Evolutionary conservation across 2,888 invertebrate genomes (phyloP).

Genomic region (Smittia aterrima): DNA sequence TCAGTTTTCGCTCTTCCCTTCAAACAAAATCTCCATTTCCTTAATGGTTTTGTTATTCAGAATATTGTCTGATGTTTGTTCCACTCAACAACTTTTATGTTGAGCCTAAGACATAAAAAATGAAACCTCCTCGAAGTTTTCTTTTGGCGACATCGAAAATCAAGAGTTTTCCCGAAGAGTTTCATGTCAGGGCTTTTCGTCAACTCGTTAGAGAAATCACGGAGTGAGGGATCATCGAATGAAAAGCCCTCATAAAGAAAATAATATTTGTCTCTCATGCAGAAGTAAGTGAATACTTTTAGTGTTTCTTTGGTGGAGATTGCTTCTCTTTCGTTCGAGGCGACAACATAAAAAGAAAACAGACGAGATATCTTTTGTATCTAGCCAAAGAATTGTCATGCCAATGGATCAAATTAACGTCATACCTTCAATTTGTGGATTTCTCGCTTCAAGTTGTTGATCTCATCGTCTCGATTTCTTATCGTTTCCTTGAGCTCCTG

Average conservation of each 20-base stretch:
- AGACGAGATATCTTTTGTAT: not conserved
- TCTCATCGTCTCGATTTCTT: conserved; percentile 58
- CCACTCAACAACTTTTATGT: not conserved
- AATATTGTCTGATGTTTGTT: not conserved
- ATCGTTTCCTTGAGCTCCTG: conserved; percentile 58
- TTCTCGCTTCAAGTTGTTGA: conserved; percentile 63
- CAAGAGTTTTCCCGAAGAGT: too few relatives aligned
- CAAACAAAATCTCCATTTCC: not conserved
- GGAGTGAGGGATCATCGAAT: too few relatives aligned
- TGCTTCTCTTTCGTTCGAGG: not conserved
- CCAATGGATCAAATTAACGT: conserved; percentile 38
- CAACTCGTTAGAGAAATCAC: too few relatives aligned
- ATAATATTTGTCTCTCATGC: too few relatives aligned
- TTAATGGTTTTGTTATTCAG: not conserved
- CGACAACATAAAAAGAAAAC: not conserved
- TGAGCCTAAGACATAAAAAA: not conserved
- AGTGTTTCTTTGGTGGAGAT: not conserved
- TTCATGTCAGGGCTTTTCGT: too few relatives aligned
- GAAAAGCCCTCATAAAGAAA: too few relatives aligned
- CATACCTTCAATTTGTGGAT: conserved; percentile 67
- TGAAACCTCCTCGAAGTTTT: not conserved
- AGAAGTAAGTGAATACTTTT: not conserved
- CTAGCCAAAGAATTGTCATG: not conserved
- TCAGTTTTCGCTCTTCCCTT: too few relatives aligned
- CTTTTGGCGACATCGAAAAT: too few relatives aligned